A percentile compares a stretch with the other conserved stretches of the same genome.
Conservation (phyloP, 2,797 vertebrate species). For the Leontocebus nigricollis region DNA sequence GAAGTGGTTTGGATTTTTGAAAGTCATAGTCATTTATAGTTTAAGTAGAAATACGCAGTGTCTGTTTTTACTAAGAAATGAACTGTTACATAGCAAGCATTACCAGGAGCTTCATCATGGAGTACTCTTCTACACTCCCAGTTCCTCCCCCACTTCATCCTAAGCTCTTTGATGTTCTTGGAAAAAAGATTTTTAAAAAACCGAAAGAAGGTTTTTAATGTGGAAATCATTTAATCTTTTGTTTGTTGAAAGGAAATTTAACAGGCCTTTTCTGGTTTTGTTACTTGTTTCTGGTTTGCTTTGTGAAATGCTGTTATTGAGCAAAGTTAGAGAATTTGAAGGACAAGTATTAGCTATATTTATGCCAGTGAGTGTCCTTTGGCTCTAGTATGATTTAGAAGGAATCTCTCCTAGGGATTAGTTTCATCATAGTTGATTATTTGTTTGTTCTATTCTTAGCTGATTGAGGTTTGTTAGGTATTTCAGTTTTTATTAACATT, state of each 20-base stretch:
- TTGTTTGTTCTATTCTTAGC: conserved; percentile 64
- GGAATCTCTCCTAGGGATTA: conserved; percentile 67
- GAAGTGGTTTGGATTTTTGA: not conserved
- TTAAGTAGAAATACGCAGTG: conserved; percentile 76
- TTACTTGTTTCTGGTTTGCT: conserved; percentile 83
- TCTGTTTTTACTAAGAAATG: conserved; percentile 75
- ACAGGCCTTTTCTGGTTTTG: conserved; percentile 81
- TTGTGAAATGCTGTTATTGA: conserved; percentile 66
- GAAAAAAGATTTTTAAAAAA: conserved; percentile 81
- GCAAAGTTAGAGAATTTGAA: conserved; percentile 77
- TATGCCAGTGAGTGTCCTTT: conserved; percentile 53
- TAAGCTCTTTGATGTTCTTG: conserved; percentile 74
- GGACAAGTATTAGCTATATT: conserved; percentile 68
- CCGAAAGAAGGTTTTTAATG: conserved; percentile 80
- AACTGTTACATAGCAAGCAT: conserved; percentile 59
- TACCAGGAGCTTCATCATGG: conserved; percentile 19
- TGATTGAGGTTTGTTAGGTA: conserved; percentile 58
- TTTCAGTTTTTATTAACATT: conserved; percentile 63
- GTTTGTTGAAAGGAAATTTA: conserved; percentile 82
- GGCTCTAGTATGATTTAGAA: conserved; percentile 76
- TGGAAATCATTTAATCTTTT: conserved; percentile 73
- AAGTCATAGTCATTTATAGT: conserved; percentile 68
- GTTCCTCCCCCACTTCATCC: not conserved
- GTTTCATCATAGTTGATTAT: conserved; percentile 71
- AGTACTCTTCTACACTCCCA: not conserved